Evolutionary conservation across 2,113 vertebrate species (phyloP).

Genomic region (Phaethornis superciliosus): DNA sequence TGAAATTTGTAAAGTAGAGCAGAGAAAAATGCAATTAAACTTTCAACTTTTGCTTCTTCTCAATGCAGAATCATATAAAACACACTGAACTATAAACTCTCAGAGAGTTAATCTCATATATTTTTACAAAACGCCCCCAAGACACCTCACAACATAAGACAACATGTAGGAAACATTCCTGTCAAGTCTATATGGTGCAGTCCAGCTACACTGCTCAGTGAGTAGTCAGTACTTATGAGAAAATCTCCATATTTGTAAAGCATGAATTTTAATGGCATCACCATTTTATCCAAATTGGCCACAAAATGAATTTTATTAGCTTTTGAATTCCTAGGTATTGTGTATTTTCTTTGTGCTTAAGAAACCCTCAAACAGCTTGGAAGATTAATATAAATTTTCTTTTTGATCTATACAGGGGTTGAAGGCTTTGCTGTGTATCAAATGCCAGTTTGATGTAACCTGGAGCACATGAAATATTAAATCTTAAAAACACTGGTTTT

Average conservation of each 20-base stretch:
- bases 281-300: constrained; percentile 16
- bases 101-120: background rate
- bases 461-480: constrained; percentile 65
- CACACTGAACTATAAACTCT: background rate
- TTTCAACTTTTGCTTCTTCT: background rate
- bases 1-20: background rate
- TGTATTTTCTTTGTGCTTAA: background rate
- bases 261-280: constrained; percentile 44
- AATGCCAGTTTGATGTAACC: constrained; percentile 64
- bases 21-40: background rate
- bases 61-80: background rate
- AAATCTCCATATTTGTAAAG: background rate
- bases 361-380: constrained; percentile 12
- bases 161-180: background rate
- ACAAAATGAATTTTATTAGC: constrained; percentile 51
- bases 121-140: constrained; percentile 7
- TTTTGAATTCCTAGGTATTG: constrained; percentile 18
- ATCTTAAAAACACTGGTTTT: constrained; percentile 53
- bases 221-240: background rate
- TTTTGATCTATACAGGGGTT: constrained; percentile 32
- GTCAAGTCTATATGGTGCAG: background rate
- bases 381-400: constrained; percentile 52
- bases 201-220: background rate
- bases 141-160: background rate
- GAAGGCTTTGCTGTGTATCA: constrained; percentile 49